A percentile compares a stretch with the other conserved stretches of the same genome.
phyloP scores from a whole-genome alignment of 2,797 vertebrate species.

The Leptatherina wallacei region DNA sequence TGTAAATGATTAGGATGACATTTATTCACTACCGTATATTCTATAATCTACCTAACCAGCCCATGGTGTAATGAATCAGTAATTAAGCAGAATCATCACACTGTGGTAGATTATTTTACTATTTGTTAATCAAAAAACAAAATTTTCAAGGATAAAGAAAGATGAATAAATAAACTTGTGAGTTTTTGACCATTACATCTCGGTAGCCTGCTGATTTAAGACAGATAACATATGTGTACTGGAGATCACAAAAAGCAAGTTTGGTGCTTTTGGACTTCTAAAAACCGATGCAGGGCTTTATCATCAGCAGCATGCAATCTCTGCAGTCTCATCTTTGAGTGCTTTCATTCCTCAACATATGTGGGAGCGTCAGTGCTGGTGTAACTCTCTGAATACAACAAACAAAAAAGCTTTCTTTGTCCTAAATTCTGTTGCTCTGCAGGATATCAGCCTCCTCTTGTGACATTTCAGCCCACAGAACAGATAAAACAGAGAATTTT shows the following conservation, averaged over 20 bases:
- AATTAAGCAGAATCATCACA: neutral
- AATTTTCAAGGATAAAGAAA: neutral
- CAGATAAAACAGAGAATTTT: neutral
- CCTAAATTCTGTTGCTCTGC: slow-evolving; percentile 36
- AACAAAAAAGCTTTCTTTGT: slow-evolving; percentile 26
- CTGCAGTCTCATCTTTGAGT: neutral
- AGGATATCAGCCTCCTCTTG: slow-evolving; percentile 36
- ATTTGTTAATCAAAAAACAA: neutral
- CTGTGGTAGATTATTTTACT: neutral
- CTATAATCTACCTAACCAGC: neutral
- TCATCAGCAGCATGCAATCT: slow-evolving; percentile 13
- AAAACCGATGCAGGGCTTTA: slow-evolving; percentile 19
- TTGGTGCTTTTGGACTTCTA: slow-evolving; percentile 23
- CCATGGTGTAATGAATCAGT: neutral
- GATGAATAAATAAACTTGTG: neutral
- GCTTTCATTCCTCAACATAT: slow-evolving; percentile 16
- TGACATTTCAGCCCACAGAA: slow-evolving; percentile 18
- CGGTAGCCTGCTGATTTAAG: slow-evolving; percentile 6
- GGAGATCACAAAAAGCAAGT: slow-evolving; percentile 37
- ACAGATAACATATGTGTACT: slow-evolving; percentile 29
- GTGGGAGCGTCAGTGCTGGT: neutral
- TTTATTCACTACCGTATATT: neutral
- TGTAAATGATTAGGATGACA: neutral
- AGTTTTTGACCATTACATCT: slow-evolving; percentile 3
- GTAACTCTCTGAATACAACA: neutral